Percentiles rank a stretch among this genome's conserved stretches.
Evolutionary conservation across 2,113 vertebrate genomes (phyloP).

Genomic region (Dipodomys spectabilis): DNA sequence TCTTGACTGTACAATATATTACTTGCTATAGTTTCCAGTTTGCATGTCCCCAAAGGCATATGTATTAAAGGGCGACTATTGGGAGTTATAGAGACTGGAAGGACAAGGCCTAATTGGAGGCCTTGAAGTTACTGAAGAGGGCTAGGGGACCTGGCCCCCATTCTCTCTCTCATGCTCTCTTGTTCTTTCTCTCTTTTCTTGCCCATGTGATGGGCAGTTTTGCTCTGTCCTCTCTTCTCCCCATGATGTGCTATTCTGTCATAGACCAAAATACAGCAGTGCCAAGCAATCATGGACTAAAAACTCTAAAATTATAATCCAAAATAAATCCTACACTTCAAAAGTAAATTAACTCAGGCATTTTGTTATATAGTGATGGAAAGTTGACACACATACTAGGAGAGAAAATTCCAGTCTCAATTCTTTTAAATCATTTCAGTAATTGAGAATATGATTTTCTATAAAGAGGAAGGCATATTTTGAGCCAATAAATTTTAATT

Average conservation of each 20-base stretch:
- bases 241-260: neutral
- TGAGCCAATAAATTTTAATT: neutral
- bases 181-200: neutral
- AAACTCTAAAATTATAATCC: neutral
- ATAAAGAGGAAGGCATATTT: neutral
- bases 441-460: neutral
- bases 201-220: neutral
- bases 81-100: too few species aligned
- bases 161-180: neutral
- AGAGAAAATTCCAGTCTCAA: neutral
- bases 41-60: too few species aligned
- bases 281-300: neutral
- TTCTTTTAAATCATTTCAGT: constrained; percentile 16
- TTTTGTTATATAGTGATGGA: neutral
- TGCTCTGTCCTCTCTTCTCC: too few species aligned
- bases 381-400: neutral
- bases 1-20: neutral
- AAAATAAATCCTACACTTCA: neutral
- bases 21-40: neutral
- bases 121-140: neutral
- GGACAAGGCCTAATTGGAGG: neutral
- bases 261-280: neutral
- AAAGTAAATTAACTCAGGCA: neutral
- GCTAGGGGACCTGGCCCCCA: neutral
- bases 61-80: neutral